Percentiles rank a stretch among this genome's conserved stretches.
Conservation (phyloP, 1,140 invertebrate species). For the Temnothorax nylanderi region DNA sequence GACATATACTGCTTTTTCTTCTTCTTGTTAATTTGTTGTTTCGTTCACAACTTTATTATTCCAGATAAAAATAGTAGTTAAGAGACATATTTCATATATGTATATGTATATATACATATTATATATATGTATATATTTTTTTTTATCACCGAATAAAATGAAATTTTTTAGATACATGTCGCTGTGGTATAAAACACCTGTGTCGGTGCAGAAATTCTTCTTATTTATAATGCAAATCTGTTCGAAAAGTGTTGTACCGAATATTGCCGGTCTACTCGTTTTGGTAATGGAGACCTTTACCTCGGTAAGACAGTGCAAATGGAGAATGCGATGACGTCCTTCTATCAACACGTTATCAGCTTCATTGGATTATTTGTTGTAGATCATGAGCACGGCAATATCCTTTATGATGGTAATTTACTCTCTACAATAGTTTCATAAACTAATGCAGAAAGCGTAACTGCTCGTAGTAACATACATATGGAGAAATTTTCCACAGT, state of each 20-base stretch:
- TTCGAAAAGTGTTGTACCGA: background rate
- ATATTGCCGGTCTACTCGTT: background rate
- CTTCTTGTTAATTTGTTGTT: no score
- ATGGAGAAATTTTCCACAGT: background rate
- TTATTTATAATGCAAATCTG: background rate
- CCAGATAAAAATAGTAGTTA: no score
- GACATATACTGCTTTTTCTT: no score
- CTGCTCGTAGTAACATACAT: background rate
- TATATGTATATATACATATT: no score
- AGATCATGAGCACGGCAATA: background rate
- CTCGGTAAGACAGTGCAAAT: background rate
- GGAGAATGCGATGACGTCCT: background rate
- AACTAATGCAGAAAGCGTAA: background rate
- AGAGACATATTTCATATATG: no score
- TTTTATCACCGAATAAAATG: background rate
- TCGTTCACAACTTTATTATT: no score
- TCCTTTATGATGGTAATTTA: background rate
- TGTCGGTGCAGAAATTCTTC: background rate
- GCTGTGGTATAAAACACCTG: background rate
- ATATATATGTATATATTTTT: background rate
- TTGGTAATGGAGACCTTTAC: background rate
- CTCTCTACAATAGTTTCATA: background rate
- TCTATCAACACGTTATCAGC: background rate
- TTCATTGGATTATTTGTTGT: slow-evolving; percentile 13
- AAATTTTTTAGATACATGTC: slow-evolving; percentile 1